phyloP scores from a whole-genome alignment of 2,797 vertebrate species.

The Todus mexicanus region DNA sequence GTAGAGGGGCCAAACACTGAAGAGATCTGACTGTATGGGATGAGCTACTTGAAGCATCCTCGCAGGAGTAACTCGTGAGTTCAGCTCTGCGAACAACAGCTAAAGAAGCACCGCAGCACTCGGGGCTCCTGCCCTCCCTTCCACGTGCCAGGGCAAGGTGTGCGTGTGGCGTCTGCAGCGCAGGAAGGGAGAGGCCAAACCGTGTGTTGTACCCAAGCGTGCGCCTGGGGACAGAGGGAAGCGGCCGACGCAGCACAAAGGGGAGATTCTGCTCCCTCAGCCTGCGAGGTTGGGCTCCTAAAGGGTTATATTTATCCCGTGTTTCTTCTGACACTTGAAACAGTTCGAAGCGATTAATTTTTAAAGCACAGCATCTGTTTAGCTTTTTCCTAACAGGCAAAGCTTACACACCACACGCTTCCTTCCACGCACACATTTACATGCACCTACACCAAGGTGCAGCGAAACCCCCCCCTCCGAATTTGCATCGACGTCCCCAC shows the following conservation, averaged over 20 bases:
- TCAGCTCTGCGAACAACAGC: neutral
- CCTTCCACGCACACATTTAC: conserved; percentile 6
- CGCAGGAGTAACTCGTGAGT: neutral
- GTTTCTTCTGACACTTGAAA: conserved; percentile 79
- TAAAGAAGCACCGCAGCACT: neutral
- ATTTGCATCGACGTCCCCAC: neutral
- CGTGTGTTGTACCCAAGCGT: rapidly evolving
- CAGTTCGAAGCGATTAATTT: conserved; percentile 79
- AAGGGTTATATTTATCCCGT: conserved; percentile 61
- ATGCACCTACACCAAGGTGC: neutral
- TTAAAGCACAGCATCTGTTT: conserved; percentile 79
- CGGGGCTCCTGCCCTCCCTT: neutral
- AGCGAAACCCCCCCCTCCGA: neutral
- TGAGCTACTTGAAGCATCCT: neutral
- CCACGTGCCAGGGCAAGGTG: neutral
- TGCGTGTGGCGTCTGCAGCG: neutral
- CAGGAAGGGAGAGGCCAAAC: neutral
- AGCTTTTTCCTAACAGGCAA: conserved; percentile 63
- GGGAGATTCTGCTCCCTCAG: neutral
- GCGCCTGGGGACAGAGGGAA: neutral
- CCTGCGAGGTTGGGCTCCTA: conserved; percentile 26
- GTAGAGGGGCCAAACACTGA: neutral
- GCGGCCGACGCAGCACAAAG: neutral
- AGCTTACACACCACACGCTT: conserved; percentile 44
- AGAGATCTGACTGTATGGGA: neutral